Base-by-base conservation (phyloP, 1,140 invertebrate species). In the Ips nitidus region DNA sequence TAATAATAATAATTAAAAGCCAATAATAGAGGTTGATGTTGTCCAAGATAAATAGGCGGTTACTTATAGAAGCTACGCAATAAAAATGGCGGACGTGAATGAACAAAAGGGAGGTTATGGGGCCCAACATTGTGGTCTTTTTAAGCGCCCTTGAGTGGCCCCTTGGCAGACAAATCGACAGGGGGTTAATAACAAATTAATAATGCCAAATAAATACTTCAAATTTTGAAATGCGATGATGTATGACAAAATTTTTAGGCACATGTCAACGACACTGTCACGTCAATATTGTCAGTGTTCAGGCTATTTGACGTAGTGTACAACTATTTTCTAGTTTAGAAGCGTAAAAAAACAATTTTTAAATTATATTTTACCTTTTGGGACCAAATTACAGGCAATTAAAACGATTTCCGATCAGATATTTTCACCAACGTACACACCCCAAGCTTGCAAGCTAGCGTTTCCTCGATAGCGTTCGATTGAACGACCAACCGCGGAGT, bases 261-360 rank as follows among this genome's bases (percentile, higher is more conserved):
- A 71, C 57, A 71, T 71, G 69, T 71, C 69, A 71, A 53, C 69
- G 69, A 71, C 22, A 22, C 63, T 66, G 69, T 71, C 69, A 71
- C 58, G 69, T 71, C 69, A 71, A 71, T 71, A 71, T 71, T 71
- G 69, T 71, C 69, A 71, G 66, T 71, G 66, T 60, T 7, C 69
- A 66, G 69, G 69, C 66, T 71, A 71, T 66, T 70, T 71, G 69
- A 71, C 69, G 69, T 71, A 66, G 66, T 66, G 36, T 40, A 50
- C 47, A 60, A 60, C 47, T 50, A 50, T 52, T 50, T 38, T 5
- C 37, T 59, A 61, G 45, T 22, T n/a, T 38, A 37, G 47, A 62
- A 43, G 57, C 59, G 53, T 4, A 40, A 41, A 56, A 62, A 45
- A 69, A 69, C 22, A 41, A 22, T 53, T 47, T 45, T 37, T 50